Evolutionary conservation across 2,888 invertebrate genomes (phyloP), one percentile per base, ranked within the genome.

Genomic region (Eilema griseolum): DNA sequence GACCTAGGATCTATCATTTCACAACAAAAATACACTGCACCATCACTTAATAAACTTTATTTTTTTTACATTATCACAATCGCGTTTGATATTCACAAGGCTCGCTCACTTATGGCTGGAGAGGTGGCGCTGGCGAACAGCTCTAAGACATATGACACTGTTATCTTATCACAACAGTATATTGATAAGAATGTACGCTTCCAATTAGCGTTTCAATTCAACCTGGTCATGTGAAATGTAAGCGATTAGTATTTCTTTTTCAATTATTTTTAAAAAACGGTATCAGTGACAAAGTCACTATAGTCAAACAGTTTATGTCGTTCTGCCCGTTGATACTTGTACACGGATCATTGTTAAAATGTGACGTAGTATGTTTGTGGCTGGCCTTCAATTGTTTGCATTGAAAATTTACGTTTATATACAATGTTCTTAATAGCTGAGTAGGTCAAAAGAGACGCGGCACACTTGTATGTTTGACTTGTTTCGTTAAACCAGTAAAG

Each of bases 141-240:
- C 62, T 33, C 77, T 82, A 84, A 85, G 84, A 90, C 94, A 90
- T 93, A 94, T 93, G 93, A 94, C 93, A 86, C 76, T 86, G 77
- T 92, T 90, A 94, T 93, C 94, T 94, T 93, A 94, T 94, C 94
- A 83, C 82, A 72, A 73, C 80, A 87, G 90, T 90, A 92, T 85
- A 92, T 85, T 88, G 93, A 93, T 93, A 94, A 93, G 90, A 88
- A 89, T 88, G 86, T 89, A 85, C 90, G 87, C 86, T 84, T 88
- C 90, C 92, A 94, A 93, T 93, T 93, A 94, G 87, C 92, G 86
- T 81, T 61, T 61, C 80, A 78, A 81, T 86, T 87, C 86, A 87
- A 80, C 83, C 82, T 85, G 88, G 89, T 89, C 89, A 87, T 83
- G 82, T 84, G 84, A 85, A 88, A 86, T 85, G 86, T 83, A 80